A percentile compares a stretch with the other conserved stretches of the same genome.
phyloP scores from a whole-genome alignment of 2,888 invertebrate species.

The Melanophora roralis region DNA sequence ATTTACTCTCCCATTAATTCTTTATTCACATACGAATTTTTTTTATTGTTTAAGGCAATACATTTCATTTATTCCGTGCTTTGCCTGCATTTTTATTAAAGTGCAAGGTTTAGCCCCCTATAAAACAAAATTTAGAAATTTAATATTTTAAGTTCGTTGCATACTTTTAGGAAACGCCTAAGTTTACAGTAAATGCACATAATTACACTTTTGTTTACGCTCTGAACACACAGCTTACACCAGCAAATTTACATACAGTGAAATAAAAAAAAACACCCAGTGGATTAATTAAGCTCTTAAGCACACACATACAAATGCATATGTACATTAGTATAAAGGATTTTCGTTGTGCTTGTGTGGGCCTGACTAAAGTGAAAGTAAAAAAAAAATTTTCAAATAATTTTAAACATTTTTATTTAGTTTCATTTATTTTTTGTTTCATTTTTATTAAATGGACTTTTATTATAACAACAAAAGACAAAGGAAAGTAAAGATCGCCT shows the following conservation, averaged over 20 bases:
- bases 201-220: conserved; percentile 19
- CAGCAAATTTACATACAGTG: neutral
- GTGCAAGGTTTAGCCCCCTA: neutral
- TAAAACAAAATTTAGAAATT: conserved; percentile 18
- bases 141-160: neutral
- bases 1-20: too few species aligned
- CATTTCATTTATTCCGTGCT: neutral
- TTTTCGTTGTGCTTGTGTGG: too few species aligned
- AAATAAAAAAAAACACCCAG: conserved; percentile 38
- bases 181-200: conserved; percentile 34
- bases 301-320: neutral
- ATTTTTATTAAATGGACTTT: too few species aligned
- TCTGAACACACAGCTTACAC: neutral
- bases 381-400: too few species aligned
- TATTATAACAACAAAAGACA: too few species aligned
- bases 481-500: too few species aligned
- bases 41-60: neutral
- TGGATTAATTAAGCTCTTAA: conserved; percentile 52
- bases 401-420: too few species aligned
- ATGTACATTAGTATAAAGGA: too few species aligned
- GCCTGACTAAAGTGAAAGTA: too few species aligned
- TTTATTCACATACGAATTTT: too few species aligned
- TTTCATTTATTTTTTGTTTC: too few species aligned
- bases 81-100: neutral
- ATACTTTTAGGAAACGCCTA: neutral